Percentiles rank a stretch among this genome's conserved stretches.
These are phyloP conservation scores for Synodontis membranacea DNA, from an alignment of 2,113 vertebrate genomes.

Conservation along the genomic window DNA sequence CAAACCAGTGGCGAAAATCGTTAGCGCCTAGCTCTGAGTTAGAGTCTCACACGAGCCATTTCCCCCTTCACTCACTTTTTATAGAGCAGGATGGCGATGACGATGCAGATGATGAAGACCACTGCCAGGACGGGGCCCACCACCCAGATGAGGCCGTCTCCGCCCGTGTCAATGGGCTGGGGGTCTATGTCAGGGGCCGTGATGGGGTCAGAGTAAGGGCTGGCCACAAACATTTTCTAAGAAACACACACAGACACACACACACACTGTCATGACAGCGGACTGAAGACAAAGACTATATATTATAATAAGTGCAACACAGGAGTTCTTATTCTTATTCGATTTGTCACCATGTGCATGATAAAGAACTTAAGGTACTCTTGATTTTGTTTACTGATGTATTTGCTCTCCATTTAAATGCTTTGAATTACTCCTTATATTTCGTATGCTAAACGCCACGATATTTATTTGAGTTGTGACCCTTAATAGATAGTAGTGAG, in stretches of 20 bases:
- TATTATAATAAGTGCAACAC: not conserved
- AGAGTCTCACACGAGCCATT: not conserved
- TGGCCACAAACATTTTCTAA: constrained; percentile 88
- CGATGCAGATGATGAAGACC: constrained; percentile 98
- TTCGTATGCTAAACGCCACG: not conserved
- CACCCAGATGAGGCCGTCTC: constrained; percentile 98
- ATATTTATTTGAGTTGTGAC: not conserved
- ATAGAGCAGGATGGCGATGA: constrained; percentile 96
- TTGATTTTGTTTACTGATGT: not conserved
- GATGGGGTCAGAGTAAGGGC: constrained; percentile 89
- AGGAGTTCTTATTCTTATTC: not conserved
- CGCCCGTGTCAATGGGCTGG: constrained; percentile 81
- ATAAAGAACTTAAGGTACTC: not conserved
- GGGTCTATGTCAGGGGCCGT: constrained; percentile 81
- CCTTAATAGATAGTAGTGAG: not conserved
- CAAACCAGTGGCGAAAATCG: not conserved
- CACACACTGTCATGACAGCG: not conserved
- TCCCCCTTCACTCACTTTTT: constrained; percentile 87
- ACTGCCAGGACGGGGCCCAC: constrained; percentile 94
- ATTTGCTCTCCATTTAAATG: not conserved
- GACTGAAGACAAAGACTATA: not conserved
- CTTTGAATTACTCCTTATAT: not conserved
- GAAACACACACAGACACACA: constrained; percentile 18
- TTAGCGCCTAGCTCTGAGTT: not conserved
- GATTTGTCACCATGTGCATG: not conserved